Base-by-base conservation (phyloP, 2,888 invertebrate species). In the Tetragonisca angustula region DNA sequence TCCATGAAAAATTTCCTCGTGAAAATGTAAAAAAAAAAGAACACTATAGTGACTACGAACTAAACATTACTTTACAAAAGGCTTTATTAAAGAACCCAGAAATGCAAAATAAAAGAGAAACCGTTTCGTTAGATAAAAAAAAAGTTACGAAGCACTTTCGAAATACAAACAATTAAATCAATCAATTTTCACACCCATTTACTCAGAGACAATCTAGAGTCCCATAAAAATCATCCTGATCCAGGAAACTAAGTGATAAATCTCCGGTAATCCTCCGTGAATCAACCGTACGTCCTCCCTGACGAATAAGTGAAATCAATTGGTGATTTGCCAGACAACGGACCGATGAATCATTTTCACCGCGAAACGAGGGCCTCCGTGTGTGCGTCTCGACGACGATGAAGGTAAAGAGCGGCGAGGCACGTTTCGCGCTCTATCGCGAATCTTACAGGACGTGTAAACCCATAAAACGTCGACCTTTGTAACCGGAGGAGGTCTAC, bases 401-500 rank as follows among this genome's bases (percentile, higher is more conserved):
- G 36, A 82, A 85, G 75, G 89, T 86, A 90, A 90, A 88, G 89
- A 87, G 83, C 82, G 71, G 85, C 81, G 76, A 73, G 86, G 87
- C 82, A 79, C 83, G 90, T 88, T 90, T 80, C 89, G 89, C 90
- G 89, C 87, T 81, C 90, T 91, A 91, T 91, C 91, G 89, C 91
- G 88, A 86, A 91, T 91, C 91, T 91, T 89, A 86, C 80, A 72
- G 83, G 79, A 78, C 86, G 91, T 89, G 91, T 89, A 91, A 91
- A 91, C 91, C 87, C 88, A 88, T 91, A 89, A 91, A 90, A 85
- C 83, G 86, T 85, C 85, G 86, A 76, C 79, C 85, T 82, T 81
- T 83, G 87, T 87, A 86, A 89, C 85, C 80, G 54, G 65, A 71
- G 73, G 83, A 56, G 71, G 24, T 36, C 81, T 70, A 74, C 84